Evolutionary conservation across 92 coral and sea anemone species (phyloP).

Genomic region (Bergia sp.): DNA sequence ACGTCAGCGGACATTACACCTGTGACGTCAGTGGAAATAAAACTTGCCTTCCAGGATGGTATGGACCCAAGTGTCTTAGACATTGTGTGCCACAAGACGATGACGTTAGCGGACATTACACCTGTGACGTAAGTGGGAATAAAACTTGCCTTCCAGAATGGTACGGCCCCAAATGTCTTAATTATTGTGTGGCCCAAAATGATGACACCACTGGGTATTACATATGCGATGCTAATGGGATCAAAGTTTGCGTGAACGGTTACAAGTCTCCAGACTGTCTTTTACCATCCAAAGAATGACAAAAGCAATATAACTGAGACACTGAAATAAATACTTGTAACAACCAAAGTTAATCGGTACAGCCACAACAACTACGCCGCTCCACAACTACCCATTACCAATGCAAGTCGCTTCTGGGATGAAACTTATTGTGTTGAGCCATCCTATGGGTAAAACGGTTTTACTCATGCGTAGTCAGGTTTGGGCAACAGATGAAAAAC

Average conservation of each 20-base stretch:
- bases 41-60: constrained; percentile 59
- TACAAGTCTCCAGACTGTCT: constrained; percentile 17
- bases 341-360: background rate
- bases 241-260: constrained; percentile 27
- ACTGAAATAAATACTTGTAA: no score
- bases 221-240: constrained; percentile 54
- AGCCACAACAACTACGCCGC: background rate
- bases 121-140: constrained; percentile 53
- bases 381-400: background rate
- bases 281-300: background rate
- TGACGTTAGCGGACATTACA: constrained; percentile 55
- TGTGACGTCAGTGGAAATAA: constrained; percentile 54
- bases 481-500: background rate
- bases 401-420: background rate
- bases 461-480: background rate
- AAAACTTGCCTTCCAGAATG: constrained; percentile 55
- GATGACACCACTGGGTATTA: constrained; percentile 23
- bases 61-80: constrained; percentile 55
- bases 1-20: constrained; percentile 57
- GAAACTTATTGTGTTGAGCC: background rate
- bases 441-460: background rate
- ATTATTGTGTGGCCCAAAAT: constrained; percentile 43
- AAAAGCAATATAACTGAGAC: background rate
- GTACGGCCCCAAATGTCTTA: constrained; percentile 60
- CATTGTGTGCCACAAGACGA: constrained; percentile 49